phyloP scores from a whole-genome alignment of 2,797 vertebrate genomes.

The Rhincodon typus region DNA sequence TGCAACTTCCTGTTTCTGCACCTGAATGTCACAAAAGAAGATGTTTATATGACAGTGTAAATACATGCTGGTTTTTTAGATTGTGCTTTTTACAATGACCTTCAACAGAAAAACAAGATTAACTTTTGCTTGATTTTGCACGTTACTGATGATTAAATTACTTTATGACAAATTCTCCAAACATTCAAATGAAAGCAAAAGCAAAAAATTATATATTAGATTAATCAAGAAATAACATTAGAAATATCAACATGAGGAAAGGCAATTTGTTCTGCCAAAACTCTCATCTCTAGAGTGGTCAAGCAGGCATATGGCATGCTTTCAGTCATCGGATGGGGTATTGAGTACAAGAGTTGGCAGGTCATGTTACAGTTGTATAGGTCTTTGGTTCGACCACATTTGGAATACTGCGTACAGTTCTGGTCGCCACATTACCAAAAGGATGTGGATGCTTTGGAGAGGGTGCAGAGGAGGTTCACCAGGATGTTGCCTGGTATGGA shows the following conservation, averaged over 20 bases:
- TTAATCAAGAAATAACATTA: slow-evolving; percentile 13
- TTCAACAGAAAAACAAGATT: neutral
- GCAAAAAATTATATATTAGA: neutral
- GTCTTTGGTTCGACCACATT: too few species aligned
- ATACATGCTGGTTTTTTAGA: neutral
- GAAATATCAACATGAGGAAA: slow-evolving; percentile 39
- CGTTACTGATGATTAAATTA: neutral
- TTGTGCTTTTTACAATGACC: neutral
- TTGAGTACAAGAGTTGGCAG: too few species aligned
- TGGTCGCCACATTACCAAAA: too few species aligned
- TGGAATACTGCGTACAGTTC: too few species aligned
- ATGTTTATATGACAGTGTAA: neutral
- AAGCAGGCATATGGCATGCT: too few species aligned
- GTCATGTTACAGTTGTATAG: too few species aligned
- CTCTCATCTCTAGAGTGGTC: neutral
- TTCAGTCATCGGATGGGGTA: too few species aligned
- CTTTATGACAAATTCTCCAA: neutral
- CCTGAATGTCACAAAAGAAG: slow-evolving; percentile 51
- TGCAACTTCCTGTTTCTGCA: slow-evolving; percentile 66
- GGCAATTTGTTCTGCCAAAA: neutral
- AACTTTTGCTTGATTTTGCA: neutral
- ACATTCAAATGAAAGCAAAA: neutral
- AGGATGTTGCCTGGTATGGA: too few species aligned
- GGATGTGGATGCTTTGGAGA: too few species aligned
- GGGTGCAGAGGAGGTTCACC: too few species aligned